These are phyloP conservation scores for Oryzias javanicus DNA, from an alignment of 2,113 vertebrate genomes.

Conservation along the genomic window DNA sequence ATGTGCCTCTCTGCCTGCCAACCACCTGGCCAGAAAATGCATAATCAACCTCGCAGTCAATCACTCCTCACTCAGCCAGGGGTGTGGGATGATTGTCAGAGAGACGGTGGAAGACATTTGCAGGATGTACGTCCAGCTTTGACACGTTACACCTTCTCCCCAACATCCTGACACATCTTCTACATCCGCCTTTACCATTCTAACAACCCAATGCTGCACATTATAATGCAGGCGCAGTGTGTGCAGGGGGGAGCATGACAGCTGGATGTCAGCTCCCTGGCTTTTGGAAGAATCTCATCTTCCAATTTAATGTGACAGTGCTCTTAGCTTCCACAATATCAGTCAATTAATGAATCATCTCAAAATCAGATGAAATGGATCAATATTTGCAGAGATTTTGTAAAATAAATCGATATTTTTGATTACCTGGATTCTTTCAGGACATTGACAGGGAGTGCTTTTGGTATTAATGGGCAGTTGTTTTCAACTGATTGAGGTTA, in stretches of 20 bases:
- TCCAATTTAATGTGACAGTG: constrained; percentile 19
- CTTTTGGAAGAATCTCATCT: constrained; percentile 18
- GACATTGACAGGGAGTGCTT: not conserved
- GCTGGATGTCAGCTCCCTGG: constrained; percentile 21
- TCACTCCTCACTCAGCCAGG: constrained; percentile 52
- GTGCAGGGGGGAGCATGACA: constrained; percentile 18
- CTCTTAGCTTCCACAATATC: constrained; percentile 14
- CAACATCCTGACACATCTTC: constrained; percentile 49
- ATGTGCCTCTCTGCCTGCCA: constrained; percentile 61
- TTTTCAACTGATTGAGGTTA: constrained; percentile 53
- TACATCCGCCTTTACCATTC: constrained; percentile 29
- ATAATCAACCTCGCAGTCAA: constrained; percentile 67
- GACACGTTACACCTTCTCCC: constrained; percentile 60
- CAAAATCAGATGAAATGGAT: not conserved
- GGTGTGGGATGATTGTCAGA: constrained; percentile 56
- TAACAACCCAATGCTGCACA: constrained; percentile 13
- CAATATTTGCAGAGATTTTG: not conserved
- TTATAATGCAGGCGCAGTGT: constrained; percentile 20
- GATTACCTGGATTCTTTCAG: not conserved
- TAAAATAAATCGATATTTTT: not conserved
- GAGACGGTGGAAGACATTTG: constrained; percentile 51
- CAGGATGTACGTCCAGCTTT: constrained; percentile 53
- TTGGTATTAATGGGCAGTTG: constrained; percentile 34
- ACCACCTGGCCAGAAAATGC: constrained; percentile 68
- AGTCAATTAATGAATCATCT: constrained; percentile 21